Conservation (phyloP, 1,140 invertebrate species). For the Sycophila sp. region DNA sequence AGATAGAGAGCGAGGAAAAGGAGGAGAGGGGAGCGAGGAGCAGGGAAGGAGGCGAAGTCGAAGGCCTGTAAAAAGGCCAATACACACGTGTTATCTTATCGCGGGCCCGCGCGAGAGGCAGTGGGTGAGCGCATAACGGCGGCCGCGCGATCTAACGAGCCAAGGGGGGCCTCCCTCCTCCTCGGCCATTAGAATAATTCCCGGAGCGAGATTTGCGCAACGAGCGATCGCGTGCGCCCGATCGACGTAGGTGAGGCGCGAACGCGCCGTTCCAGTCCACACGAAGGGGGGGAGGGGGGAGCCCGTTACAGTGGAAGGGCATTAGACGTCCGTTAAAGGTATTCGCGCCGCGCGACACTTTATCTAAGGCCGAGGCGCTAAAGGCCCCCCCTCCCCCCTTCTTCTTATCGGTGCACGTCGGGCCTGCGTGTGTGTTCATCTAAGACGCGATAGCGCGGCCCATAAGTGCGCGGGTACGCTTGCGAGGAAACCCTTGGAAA, state of each 20-base stretch:
- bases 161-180: no score
- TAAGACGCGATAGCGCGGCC: not conserved
- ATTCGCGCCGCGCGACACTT: not conserved
- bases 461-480: not conserved
- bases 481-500: not conserved
- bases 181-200: slow-evolving; percentile 19
- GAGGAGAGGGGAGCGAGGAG: no score
- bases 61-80: no score
- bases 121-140: slow-evolving; percentile 7
- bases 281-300: no score
- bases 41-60: no score
- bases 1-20: not conserved
- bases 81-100: slow-evolving; percentile 14
- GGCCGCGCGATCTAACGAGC: not conserved
- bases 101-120: not conserved
- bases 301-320: slow-evolving; percentile 10
- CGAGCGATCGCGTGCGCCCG: not conserved
- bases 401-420: no score
- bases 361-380: not conserved
- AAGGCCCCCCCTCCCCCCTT: no score
- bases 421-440: no score
- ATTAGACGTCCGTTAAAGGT: not conserved
- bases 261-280: no score
- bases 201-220: slow-evolving; percentile 12
- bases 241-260: no score